Base-by-base conservation (phyloP, 2,797 vertebrate genomes). In the Sternarchorhynchus goeldii region DNA sequence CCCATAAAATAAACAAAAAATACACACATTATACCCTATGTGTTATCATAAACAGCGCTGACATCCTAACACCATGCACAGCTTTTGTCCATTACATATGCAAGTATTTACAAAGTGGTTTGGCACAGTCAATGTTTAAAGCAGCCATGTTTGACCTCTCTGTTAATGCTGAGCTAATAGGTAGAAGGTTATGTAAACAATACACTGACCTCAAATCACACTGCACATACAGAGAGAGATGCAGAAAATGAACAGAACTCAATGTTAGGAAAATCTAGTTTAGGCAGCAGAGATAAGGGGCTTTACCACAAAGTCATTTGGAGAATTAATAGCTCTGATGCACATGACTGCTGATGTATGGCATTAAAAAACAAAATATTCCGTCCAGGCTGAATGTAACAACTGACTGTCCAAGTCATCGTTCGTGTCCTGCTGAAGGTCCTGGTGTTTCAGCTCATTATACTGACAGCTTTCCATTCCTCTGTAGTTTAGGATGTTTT, bases 351-450 rank as follows among this genome's bases (percentile, higher is more conserved):
- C 64, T 64, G 58, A 78, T 18, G 36, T 58, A 65, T 64, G 75
- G 67, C 74, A 67, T 80, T 80, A 82, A 77, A 85, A 77, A 81
- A 73, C 76, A 66, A 53, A 69, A 57, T 73, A 39, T 25, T 25
- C 25, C 58, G 62, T 73, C 18, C 32, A 64, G 31, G 53, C 58
- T 57, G 20, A 63, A 73, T 31, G n/a, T 16, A 16, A 66, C 36
- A 18, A 14, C n/a, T 17, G 73, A 81, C 68, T 63, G 73, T 67
- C 63, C 66, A 79, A 74, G 71, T 68, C 65, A 58, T 5, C 29
- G 53, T 32, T 29, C 50, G 53, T n/a, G 32, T 57, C 21, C 45
- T 50, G 45, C 39, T 50, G 34, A 65, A 50, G 25, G 39, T 67
- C 65, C 8, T 5, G 65, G 8, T 25, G 64, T 39, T 45, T 50